Evolutionary conservation across 2,113 vertebrate species (phyloP), one percentile per base, ranked within the genome.

Genomic region (Oncorhynchus clarkii): DNA sequence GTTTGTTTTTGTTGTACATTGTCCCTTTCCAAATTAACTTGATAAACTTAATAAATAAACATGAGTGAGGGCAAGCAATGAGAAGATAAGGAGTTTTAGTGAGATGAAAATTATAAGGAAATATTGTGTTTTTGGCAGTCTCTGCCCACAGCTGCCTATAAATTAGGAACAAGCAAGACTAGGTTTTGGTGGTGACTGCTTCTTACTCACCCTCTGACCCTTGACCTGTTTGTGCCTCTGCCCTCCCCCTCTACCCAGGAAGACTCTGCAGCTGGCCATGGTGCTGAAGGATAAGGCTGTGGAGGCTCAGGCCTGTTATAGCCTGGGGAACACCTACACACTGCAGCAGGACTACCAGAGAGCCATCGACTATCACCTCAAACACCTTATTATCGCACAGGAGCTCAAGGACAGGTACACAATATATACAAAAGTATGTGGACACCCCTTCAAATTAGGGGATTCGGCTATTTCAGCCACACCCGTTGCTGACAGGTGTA

Each of bases 221-320:
- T 80, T 91, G 75, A 87, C 82, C 67, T 70, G 31, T 31, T 18
- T 16, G 16, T 73, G 49, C 26, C 3, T 68, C 27, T 64, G 65
- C 78, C 68, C 54, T 76, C 71, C 65, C 80, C 76, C 29, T 60
- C 72, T 8, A 79, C 48, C 64, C 85, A 99, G 97, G 90, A 95
- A 94, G 85, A 99, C 96, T 0, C 76, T 99, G 22, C 95, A 97
- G 72, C 88, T 99, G 89, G 96, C 97, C 29, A 91, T 96, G 59
- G 96, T 97, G 88, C 90, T 99, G 76, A 95, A 95, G 87, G 97
- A 99, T 88, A 89, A 94, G 78, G 97, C 97, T 0, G 96, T 98
- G 71, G 98, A 99, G 88, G 98, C 97, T 0, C 98, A 99, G 90
- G 95, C 97, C 79, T 99, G 96, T 78, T 99, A 99, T 88, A 99